Base-by-base conservation (phyloP, 2,113 vertebrate genomes). In the Leiothrix lutea region DNA sequence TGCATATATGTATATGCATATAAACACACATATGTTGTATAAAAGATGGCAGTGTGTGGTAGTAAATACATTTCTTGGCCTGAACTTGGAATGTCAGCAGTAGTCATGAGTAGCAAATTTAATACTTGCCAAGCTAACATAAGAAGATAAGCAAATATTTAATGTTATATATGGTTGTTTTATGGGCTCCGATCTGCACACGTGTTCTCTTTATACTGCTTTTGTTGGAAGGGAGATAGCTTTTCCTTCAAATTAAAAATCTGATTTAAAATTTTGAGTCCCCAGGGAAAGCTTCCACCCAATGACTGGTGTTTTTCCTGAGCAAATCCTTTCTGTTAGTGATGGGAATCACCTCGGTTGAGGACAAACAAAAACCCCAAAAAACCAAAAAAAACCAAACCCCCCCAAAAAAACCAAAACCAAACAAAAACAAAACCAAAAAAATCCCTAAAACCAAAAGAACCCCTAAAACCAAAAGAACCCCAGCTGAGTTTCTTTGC, bases 61-160 rank as follows among this genome's bases (percentile, higher is more conserved):
- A 90, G 71, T 86, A 96, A 94, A 96, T 88, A 96, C 81, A 70
- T 83, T 93, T 94, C 75, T 96, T 97, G 94, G 93, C 95, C 79
- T 81, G 72, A 81, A 53, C 40, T 40, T 92, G 85, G 71, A 94
- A 96, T 90, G 88, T 80, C 90, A 92, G 90, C 79, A 88, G 80
- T 88, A 95, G 38, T 90, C 75, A 51, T 38, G 75, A 93, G 95
- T 64, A 96, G 85, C 90, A 92, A 94, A 88, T 65, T 92, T 90
- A 90, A 82, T 95, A 90, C 72, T 92, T 92, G 94, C 92, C 92
- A 97, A 94, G 69, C 48, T 90, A 88, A 80, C 81, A 58, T 80
- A 82, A 86, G 81, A 95, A 92, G 81, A 95, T 88, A 90, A 44
- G 70, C 90, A 95, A 92, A 96, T 91, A 92, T 95, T 95, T 82